phyloP scores from a whole-genome alignment of 1,140 invertebrate species.

The Dendrolimus kikuchii region DNA sequence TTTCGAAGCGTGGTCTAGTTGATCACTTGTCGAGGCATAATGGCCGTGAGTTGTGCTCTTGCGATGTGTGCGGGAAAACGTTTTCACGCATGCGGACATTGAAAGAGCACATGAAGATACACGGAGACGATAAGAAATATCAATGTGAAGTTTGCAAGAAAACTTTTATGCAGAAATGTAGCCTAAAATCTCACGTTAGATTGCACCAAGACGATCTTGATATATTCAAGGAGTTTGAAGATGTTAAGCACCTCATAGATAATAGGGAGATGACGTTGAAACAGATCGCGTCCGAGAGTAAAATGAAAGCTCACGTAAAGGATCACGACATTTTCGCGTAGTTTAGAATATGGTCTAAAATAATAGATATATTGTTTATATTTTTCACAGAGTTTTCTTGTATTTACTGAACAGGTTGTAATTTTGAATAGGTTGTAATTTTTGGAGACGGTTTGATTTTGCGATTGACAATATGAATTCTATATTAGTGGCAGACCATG shows the following conservation, averaged over 20 bases:
- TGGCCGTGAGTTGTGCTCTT: constrained; percentile 71
- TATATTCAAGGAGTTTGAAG: constrained; percentile 65
- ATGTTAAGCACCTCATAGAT: constrained; percentile 60
- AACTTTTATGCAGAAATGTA: constrained; percentile 74
- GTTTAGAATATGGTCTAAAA: background rate
- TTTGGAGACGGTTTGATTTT: no score
- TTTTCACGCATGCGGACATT: constrained; percentile 83
- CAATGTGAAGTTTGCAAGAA: constrained; percentile 77
- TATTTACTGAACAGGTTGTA: no score
- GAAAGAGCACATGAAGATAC: constrained; percentile 77
- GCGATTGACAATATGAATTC: no score
- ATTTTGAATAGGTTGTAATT: no score
- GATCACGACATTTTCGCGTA: constrained; percentile 17
- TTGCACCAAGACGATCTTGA: constrained; percentile 68
- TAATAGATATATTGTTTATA: background rate
- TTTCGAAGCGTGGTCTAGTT: constrained; percentile 59
- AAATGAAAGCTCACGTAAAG: constrained; percentile 35
- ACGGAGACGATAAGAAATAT: constrained; percentile 75
- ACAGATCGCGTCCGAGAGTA: constrained; percentile 53
- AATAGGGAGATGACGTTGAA: constrained; percentile 58
- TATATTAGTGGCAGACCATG: no score
- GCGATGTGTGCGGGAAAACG: constrained; percentile 81
- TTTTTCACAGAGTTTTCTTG: no score
- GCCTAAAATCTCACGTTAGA: constrained; percentile 65
- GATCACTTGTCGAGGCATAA: constrained; percentile 55